Evolutionary conservation across 2,113 vertebrate species (phyloP).

Genomic region (Ceratotherium simum): DNA sequence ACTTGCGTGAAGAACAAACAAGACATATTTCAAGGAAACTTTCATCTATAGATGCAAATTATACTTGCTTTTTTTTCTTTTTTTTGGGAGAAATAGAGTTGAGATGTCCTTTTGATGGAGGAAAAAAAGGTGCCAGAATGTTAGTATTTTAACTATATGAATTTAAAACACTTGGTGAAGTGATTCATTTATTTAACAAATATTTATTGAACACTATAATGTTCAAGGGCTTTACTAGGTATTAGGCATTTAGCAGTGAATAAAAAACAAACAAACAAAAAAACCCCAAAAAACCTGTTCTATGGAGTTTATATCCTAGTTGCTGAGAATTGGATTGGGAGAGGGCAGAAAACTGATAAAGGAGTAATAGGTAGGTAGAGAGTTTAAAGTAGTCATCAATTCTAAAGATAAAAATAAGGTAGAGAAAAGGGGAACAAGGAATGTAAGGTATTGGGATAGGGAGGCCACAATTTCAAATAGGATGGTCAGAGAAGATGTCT

Average conservation of each 20-base stretch:
- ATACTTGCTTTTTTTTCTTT: background rate
- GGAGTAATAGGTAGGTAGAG: background rate
- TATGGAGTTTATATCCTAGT: background rate
- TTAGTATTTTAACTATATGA: background rate
- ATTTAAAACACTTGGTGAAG: background rate
- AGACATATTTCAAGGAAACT: conserved; percentile 40
- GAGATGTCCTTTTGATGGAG: background rate
- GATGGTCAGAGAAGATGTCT: background rate
- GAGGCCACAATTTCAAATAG: background rate
- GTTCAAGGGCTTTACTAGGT: background rate
- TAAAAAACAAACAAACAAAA: background rate
- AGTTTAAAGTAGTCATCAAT: background rate
- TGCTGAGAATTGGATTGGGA: background rate
- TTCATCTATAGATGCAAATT: background rate
- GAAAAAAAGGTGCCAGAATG: background rate
- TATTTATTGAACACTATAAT: background rate
- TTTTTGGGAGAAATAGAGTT: background rate
- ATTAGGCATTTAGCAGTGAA: background rate
- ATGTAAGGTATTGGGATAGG: background rate
- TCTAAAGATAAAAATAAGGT: background rate
- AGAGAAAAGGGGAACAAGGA: background rate
- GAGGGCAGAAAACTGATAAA: background rate
- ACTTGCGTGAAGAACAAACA: background rate
- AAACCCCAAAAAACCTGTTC: background rate
- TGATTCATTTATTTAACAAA: conserved; percentile 13